Evolutionary conservation across 2,888 invertebrate genomes (phyloP).

Genomic region (Tiliacea citrago): DNA sequence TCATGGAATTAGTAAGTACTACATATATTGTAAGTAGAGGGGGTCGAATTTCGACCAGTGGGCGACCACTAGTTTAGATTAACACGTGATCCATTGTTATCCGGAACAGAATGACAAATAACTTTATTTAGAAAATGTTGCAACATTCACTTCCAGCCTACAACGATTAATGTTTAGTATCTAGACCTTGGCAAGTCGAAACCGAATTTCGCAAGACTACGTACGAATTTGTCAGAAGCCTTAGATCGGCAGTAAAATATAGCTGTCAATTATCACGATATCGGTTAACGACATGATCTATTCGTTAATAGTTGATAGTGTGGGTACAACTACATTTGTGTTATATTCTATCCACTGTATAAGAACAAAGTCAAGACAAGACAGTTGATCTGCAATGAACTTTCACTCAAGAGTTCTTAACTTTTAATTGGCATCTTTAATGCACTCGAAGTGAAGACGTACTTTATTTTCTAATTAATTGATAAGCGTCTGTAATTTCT

Average conservation of each 20-base stretch:
- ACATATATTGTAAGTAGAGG: too few species aligned
- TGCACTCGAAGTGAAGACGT: conserved; percentile 43
- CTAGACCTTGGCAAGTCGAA: conserved; percentile 61
- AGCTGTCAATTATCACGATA: conserved; percentile 68
- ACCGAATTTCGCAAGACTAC: conserved; percentile 62
- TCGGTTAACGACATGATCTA: conserved; percentile 56
- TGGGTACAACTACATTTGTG: conserved; percentile 48
- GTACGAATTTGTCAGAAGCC: conserved; percentile 62
- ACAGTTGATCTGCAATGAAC: conserved; percentile 25
- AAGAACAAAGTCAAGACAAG: conserved; percentile 37
- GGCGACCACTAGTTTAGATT: not conserved
- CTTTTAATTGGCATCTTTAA: conserved; percentile 53
- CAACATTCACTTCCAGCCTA: conserved; percentile 60
- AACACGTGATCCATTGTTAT: conserved; percentile 36
- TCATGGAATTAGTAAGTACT: too few species aligned
- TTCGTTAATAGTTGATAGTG: conserved; percentile 60
- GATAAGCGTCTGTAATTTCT: conserved; percentile 34
- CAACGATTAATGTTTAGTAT: conserved; percentile 59
- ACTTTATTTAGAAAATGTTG: conserved; percentile 52
- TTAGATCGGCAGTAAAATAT: conserved; percentile 65
- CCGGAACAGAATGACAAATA: conserved; percentile 41
- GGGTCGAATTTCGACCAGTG: too few species aligned
- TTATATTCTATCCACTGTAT: conserved; percentile 1
- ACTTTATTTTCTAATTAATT: conserved; percentile 41
- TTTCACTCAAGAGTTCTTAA: conserved; percentile 29